Conservation (phyloP, 2,888 invertebrate genomes). For the Alentia gelatinosa region DNA sequence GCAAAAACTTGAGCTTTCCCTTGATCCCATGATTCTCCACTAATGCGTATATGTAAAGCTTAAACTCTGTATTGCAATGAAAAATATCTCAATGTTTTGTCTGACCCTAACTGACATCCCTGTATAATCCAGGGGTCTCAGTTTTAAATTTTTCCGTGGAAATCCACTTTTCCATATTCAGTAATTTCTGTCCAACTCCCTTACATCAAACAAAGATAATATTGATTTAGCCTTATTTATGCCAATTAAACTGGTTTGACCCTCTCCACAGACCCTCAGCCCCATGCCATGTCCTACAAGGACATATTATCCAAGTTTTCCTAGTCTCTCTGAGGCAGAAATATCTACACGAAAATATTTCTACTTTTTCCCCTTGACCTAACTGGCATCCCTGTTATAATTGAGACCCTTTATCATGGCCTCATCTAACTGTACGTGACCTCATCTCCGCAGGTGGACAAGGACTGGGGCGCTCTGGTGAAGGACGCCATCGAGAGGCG, state of each 20-base stretch:
- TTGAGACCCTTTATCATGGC: not conserved
- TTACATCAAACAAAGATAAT: too few species aligned
- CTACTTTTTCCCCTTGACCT: not conserved
- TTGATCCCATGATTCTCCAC: too few species aligned
- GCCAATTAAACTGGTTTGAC: not conserved
- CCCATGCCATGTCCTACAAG: not conserved
- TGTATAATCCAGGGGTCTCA: too few species aligned
- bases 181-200: too few species aligned
- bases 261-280: not conserved
- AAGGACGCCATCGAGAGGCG: conserved; percentile 73
- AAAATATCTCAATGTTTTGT: too few species aligned
- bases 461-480: conserved; percentile 77
- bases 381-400: not conserved
- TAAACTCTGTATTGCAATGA: too few species aligned
- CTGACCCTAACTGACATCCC: too few species aligned
- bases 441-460: conserved; percentile 81
- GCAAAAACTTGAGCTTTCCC: too few species aligned
- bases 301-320: not conserved
- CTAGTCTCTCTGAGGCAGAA: not conserved
- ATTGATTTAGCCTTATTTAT: too few species aligned
- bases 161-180: too few species aligned
- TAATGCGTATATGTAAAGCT: too few species aligned
- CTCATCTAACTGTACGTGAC: not conserved
- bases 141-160: too few species aligned
- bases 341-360: not conserved